Evolutionary conservation across 2,113 vertebrate genomes (phyloP), one percentile per base, ranked within the genome.

Genomic region (Chiloscyllium plagiosum): DNA sequence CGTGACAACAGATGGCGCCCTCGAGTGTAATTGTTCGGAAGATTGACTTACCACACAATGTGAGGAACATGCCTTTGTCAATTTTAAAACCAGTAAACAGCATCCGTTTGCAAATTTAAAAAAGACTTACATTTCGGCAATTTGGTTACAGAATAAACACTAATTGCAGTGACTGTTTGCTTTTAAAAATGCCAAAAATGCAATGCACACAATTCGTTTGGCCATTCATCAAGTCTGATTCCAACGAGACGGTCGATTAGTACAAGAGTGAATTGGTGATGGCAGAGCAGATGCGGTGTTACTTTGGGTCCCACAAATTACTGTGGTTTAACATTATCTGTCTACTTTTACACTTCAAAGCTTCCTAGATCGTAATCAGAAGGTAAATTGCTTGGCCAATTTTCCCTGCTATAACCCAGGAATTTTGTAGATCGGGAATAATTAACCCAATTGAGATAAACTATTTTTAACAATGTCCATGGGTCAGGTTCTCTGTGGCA

Each of bases 1-100:
- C 72, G 61, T 19, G 87, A 61, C 69, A 70, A 72, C 68, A 70
- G 68, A 72, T 95, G 94, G 94, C 93, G 93, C 68, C 66, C 93
- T 95, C 20, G 29, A 37, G 61, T 93, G 68, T 72, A 70, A 42
- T 37, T 47, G 29, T 29, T 37, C 19, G 37, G n/a, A 69, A 20
- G 19, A 15, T 37, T 72, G 94, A 68, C 47, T 70, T 26, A 20
- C 22, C 1, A 20, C 15, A 24, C 61, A 29, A 8, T 29, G 24
- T 65, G 50, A 26, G 50, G 0, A 17, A 90, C 8, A 26, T 90
- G 12, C 8, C 33, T 61, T 90, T 52, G 13, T 90, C 50, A 68
- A 37, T 24, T 10, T 94, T 20, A 94, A 37, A 10, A 94, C 20
- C n/a, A 66, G 66, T 94, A 37, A 94, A 69, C 93, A 70, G 0